A percentile compares a stretch with the other conserved stretches of the same genome.
phyloP scores from a whole-genome alignment of 2,888 invertebrate species.

The Synergus laeviventris region DNA sequence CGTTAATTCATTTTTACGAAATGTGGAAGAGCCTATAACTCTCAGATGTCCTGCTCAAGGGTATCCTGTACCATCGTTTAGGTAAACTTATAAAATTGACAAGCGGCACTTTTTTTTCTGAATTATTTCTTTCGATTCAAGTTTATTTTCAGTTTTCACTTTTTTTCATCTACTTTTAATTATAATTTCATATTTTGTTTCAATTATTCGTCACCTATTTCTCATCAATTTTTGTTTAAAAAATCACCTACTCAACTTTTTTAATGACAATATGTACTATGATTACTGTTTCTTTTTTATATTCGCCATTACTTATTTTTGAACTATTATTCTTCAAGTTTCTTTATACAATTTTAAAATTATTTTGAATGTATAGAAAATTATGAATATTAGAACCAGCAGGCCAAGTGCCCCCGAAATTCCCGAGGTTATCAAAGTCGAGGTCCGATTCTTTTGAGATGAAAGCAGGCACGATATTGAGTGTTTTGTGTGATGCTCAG shows the following conservation, averaged over 20 bases:
- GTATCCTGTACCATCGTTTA: constrained; percentile 84
- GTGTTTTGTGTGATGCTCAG: constrained; percentile 72
- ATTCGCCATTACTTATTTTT: background rate
- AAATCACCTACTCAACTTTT: no score
- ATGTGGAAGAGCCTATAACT: constrained; percentile 77
- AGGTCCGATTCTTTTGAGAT: constrained; percentile 66
- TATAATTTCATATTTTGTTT: no score
- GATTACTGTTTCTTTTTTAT: background rate
- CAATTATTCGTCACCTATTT: no score
- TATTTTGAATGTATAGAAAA: background rate
- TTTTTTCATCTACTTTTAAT: no score
- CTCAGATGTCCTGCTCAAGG: constrained; percentile 84
- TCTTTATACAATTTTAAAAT: background rate
- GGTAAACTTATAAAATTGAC: constrained; percentile 76
- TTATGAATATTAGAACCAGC: constrained; percentile 69
- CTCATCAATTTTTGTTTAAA: no score
- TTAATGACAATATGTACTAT: no score
- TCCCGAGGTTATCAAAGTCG: constrained; percentile 77
- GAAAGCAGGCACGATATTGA: constrained; percentile 70
- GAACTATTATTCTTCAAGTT: background rate
- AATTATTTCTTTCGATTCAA: no score
- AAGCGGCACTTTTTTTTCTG: background rate
- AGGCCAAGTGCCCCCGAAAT: constrained; percentile 72
- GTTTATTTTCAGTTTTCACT: no score
- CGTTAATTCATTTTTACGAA: constrained; percentile 77